These are phyloP conservation scores for Eremobia ochroleuca DNA, from an alignment of 2,888 invertebrate species.

Conservation along the genomic window DNA sequence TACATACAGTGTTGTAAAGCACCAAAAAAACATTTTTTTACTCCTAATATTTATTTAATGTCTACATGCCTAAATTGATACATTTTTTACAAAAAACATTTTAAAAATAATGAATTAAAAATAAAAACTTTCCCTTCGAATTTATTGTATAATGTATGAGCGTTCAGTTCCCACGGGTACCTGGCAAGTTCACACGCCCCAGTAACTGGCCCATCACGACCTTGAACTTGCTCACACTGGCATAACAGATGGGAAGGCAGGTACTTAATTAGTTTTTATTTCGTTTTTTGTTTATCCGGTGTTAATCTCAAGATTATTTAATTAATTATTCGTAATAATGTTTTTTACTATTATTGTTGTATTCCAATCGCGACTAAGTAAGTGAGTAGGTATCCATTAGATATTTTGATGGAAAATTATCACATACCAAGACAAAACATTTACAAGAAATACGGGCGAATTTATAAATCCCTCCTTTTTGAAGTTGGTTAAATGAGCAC, in stretches of 20 bases:
- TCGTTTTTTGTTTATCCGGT: slow-evolving; percentile 11
- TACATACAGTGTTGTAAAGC: background rate
- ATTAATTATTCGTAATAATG: background rate
- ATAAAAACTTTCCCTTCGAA: slow-evolving; percentile 14
- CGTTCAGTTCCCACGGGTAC: slow-evolving; percentile 51
- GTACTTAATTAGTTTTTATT: slow-evolving; percentile 21
- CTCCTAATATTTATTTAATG: background rate
- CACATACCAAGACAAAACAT: background rate
- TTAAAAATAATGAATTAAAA: background rate
- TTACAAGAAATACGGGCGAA: background rate
- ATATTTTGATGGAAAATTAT: background rate
- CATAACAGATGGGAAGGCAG: slow-evolving; percentile 37
- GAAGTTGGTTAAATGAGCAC: background rate
- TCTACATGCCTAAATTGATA: no score
- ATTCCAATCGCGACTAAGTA: background rate
- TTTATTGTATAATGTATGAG: slow-evolving; percentile 7
- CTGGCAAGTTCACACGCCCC: slow-evolving; percentile 52
- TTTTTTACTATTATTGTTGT: background rate
- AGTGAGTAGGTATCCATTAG: background rate
- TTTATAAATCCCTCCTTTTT: background rate
- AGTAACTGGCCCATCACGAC: slow-evolving; percentile 44
- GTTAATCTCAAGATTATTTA: slow-evolving; percentile 6
- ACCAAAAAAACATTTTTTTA: no score
- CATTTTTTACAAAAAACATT: slow-evolving; percentile 1
- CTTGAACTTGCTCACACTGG: slow-evolving; percentile 42